Conservation (phyloP, 2,888 invertebrate species). For the Polyploca ridens region DNA sequence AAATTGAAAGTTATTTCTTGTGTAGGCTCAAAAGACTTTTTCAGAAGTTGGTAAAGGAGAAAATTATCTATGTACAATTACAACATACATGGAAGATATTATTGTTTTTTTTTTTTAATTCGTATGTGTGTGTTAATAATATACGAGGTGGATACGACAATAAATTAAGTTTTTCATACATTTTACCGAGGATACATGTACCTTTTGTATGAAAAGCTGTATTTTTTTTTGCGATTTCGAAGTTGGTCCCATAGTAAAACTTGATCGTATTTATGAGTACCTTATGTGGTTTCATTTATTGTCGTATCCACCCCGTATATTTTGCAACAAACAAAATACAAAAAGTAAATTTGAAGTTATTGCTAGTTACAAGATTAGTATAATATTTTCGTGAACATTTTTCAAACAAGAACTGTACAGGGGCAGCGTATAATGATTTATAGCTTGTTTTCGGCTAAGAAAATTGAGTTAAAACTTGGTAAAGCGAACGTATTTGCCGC, state of each 20-base stretch:
- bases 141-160: too few species aligned
- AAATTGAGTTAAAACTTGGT: constrained; percentile 39
- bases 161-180: too few species aligned
- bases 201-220: too few species aligned
- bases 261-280: too few species aligned
- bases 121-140: too few species aligned
- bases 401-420: constrained; percentile 20
- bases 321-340: too few species aligned
- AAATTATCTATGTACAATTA: neutral
- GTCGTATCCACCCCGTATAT: too few species aligned
- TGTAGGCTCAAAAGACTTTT: neutral
- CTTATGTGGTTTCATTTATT: too few species aligned
- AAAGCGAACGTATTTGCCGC: constrained; percentile 25
- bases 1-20: neutral
- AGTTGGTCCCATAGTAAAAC: too few species aligned
- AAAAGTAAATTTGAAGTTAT: too few species aligned
- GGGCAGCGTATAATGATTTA: constrained; percentile 32
- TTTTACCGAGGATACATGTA: too few species aligned
- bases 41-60: neutral
- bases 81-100: neutral
- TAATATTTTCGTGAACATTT: constrained; percentile 20
- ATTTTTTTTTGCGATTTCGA: too few species aligned
- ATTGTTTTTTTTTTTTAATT: neutral
- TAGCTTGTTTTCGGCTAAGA: constrained; percentile 27
- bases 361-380: constrained; percentile 14